Evolutionary conservation across 2,113 vertebrate species (phyloP).

Genomic region (Xerus inauris): DNA sequence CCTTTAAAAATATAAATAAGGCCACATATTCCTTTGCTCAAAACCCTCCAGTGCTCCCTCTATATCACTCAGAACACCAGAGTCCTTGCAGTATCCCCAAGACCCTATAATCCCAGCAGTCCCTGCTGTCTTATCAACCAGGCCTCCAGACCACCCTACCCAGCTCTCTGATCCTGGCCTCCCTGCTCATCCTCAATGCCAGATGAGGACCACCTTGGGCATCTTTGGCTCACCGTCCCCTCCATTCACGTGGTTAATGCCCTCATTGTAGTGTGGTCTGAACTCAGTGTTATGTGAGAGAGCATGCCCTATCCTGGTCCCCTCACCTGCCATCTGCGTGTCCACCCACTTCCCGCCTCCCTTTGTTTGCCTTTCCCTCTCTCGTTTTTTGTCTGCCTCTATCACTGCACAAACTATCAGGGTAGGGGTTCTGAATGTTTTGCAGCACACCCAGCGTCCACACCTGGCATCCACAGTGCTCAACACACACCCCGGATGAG

Average conservation of each 20-base stretch:
- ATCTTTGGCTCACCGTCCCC: neutral
- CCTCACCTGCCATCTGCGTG: no score
- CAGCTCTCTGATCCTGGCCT: neutral
- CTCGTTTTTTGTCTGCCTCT: neutral
- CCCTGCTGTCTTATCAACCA: neutral
- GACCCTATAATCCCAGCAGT: no score
- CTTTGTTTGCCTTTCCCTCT: neutral
- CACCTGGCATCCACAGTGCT: neutral
- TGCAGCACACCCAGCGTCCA: neutral
- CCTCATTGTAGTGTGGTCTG: neutral
- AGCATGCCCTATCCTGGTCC: rapidly evolving
- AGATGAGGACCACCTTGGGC: neutral
- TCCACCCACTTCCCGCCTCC: neutral
- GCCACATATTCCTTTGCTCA: no score
- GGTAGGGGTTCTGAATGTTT: no score
- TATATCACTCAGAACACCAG: no score
- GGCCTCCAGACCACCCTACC: neutral
- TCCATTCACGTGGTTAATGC: neutral
- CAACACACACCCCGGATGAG: neutral
- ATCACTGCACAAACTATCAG: neutral
- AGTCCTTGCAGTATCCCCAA: no score
- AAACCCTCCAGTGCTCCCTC: no score
- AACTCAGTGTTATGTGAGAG: no score
- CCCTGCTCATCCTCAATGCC: neutral
- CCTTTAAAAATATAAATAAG: no score